Base-by-base conservation (phyloP, 2,797 vertebrate genomes). In the Rallus crepitans region DNA sequence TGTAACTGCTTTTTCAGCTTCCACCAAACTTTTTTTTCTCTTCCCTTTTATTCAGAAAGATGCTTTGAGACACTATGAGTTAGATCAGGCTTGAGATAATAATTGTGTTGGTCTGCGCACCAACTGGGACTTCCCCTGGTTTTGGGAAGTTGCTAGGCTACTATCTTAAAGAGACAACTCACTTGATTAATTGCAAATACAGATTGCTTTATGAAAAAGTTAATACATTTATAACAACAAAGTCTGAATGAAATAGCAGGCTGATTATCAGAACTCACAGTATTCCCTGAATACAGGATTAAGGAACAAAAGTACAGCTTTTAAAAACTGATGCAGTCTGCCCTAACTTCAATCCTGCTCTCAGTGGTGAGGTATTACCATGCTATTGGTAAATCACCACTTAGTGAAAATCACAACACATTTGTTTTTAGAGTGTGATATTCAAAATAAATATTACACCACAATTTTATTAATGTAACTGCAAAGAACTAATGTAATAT, bases 121-220 rank as follows among this genome's bases (percentile, higher is more conserved):
- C 96, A 97, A 76, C 91, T 95, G 93, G 93, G 96, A 96, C 91
- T 93, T 97, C 87, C 89, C 72, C 60, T 87, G 89, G 69, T 89
- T 80, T 95, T 27, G 20, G 72, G 35, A 78, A 97, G 97, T 98
- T 98, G 97, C 97, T 98, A 98, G 95, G 97, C 89, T 97, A 97
- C 97, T 96, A 97, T 98, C 97, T 95, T 97, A 97, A 97, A 98
- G 93, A 94, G 93, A 95, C 92, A 97, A 97, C 87, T 97, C 84
- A 91, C 95, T 98, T 97, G 97, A 98, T 97, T 98, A 98, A 97
- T 97, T 98, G 97, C 96, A 98, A 97, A 97, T 96, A 95, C 86
- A 96, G 96, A 97, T 91, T 96, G 93, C 91, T 94, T 96, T 93
- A 97, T 89, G 93, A 89, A 95, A 95, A 97, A 96, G 69, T 97